Percentiles rank a stretch among this genome's conserved stretches.
phyloP scores from a whole-genome alignment of 2,888 invertebrate species.

The Digitonthophagus gazella region DNA sequence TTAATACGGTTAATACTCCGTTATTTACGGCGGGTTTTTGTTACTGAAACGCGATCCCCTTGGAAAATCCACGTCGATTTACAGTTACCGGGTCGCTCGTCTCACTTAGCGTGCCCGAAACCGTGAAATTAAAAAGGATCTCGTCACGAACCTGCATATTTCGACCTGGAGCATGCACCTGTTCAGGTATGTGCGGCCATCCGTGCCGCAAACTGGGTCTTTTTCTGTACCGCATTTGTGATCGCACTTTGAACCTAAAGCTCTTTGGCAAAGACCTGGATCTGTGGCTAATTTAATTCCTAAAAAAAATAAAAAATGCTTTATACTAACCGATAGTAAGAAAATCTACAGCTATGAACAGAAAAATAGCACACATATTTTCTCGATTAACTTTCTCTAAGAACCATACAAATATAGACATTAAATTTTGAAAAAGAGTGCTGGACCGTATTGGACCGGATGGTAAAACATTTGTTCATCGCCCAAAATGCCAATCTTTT shows the following conservation, averaged over 20 bases:
- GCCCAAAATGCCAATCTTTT: no score
- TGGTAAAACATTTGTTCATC: no score
- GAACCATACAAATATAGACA: no score
- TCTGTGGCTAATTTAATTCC: conserved; percentile 47
- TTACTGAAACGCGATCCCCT: not conserved
- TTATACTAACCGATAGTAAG: no score
- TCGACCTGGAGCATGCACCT: conserved; percentile 74
- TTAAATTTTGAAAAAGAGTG: no score
- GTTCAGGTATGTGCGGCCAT: conserved; percentile 83
- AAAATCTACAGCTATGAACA: no score
- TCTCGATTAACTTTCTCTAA: no score
- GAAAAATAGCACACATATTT: no score
- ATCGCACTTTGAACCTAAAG: conserved; percentile 56
- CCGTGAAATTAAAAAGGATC: not conserved
- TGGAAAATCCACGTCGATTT: conserved; percentile 31
- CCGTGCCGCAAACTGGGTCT: conserved; percentile 86
- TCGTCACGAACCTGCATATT: conserved; percentile 62
- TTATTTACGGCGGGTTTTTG: conserved; percentile 1
- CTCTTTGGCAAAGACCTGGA: conserved; percentile 51
- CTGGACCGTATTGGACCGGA: no score
- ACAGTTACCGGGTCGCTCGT: not conserved
- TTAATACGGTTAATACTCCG: not conserved
- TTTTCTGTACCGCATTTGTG: conserved; percentile 77
- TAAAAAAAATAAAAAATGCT: no score
- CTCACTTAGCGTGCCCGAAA: not conserved